These are phyloP conservation scores for Enteromius trimaculatus DNA, from an alignment of 2,797 vertebrate genomes.

Conservation along the genomic window DNA sequence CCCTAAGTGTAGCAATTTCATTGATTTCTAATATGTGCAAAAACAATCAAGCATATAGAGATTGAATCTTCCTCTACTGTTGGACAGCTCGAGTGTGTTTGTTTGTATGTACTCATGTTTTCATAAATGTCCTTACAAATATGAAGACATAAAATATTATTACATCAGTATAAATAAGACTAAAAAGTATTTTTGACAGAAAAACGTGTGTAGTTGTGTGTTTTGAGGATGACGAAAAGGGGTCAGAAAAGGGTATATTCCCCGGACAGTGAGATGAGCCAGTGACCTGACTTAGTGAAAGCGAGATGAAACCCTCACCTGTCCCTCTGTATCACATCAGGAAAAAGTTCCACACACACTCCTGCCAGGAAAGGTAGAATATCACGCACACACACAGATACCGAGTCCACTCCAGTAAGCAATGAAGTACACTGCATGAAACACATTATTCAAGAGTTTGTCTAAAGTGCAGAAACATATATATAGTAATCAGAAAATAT, in stretches of 20 bases:
- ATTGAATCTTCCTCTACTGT: slow-evolving; percentile 29
- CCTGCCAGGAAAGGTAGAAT: slow-evolving; percentile 49
- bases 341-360: slow-evolving; percentile 25
- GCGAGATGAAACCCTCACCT: slow-evolving; percentile 55
- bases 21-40: not conserved
- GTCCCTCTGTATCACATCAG: slow-evolving; percentile 63
- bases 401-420: not conserved
- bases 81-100: not conserved
- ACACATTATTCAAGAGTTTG: slow-evolving; percentile 8
- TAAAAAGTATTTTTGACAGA: not conserved
- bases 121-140: not conserved
- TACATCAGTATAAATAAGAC: not conserved
- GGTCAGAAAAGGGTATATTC: slow-evolving; percentile 37
- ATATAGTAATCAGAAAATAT: not conserved
- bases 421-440: not conserved
- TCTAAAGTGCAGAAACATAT: not conserved
- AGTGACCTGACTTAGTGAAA: slow-evolving; percentile 65
- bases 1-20: not conserved
- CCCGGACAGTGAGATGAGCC: slow-evolving; percentile 52
- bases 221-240: not conserved
- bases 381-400: slow-evolving; percentile 34
- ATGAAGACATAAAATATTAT: not conserved
- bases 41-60: slow-evolving; percentile 14
- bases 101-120: not conserved
- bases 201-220: slow-evolving; percentile 12